Percentiles rank a stretch among this genome's conserved stretches.
phyloP scores from a whole-genome alignment of 2,113 vertebrate species.

The Callopanchax toddi region DNA sequence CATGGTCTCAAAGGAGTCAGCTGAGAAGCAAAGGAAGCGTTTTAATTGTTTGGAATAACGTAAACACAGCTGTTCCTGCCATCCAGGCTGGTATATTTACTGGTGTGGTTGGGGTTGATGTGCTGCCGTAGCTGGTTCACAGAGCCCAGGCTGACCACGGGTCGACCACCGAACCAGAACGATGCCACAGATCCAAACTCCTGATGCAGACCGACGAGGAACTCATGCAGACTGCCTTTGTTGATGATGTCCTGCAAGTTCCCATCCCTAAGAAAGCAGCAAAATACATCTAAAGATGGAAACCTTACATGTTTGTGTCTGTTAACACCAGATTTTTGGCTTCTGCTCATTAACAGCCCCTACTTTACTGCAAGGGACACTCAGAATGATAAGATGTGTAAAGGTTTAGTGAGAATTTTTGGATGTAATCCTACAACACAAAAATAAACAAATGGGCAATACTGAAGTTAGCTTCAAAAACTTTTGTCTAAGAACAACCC shows the following conservation, averaged over 20 bases:
- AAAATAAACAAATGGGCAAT: too few species aligned
- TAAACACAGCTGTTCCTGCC: background rate
- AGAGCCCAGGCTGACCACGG: conserved; percentile 92
- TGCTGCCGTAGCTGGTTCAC: conserved; percentile 88
- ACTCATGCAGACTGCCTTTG: conserved; percentile 91
- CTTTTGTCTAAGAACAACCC: too few species aligned
- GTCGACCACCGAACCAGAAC: conserved; percentile 94
- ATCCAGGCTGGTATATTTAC: conserved; percentile 67
- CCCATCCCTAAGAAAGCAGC: conserved; percentile 84
- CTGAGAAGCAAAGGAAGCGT: conserved; percentile 58
- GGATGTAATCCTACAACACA: too few species aligned
- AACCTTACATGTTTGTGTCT: too few species aligned
- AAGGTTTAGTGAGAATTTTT: too few species aligned
- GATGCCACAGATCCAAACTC: conserved; percentile 89
- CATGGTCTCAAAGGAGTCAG: conserved; percentile 97
- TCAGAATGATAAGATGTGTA: too few species aligned
- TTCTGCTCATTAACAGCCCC: too few species aligned
- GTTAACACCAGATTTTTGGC: too few species aligned
- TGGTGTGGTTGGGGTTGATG: conserved; percentile 90
- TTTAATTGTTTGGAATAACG: too few species aligned
- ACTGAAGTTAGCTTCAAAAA: too few species aligned
- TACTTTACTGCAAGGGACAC: too few species aligned
- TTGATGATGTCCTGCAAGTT: conserved; percentile 93
- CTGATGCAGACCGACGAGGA: conserved; percentile 89
- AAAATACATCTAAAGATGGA: background rate